Conservation (phyloP, 2,113 vertebrate species). For the Zosterops hypoxanthus region DNA sequence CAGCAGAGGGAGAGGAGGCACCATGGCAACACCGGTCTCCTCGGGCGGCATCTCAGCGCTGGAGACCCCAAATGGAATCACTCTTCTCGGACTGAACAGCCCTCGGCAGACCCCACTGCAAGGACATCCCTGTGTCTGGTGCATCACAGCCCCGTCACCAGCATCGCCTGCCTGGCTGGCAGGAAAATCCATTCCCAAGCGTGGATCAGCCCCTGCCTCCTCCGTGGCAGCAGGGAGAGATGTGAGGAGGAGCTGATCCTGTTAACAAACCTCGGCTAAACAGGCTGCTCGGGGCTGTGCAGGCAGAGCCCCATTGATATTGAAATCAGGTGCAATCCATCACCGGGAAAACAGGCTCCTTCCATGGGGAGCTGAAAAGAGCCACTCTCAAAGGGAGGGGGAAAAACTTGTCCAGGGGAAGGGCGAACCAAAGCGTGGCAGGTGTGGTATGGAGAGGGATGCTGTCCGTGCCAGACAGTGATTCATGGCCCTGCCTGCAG, state of each 20-base stretch:
- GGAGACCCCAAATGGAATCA: constrained; percentile 15
- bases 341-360: constrained; percentile 69
- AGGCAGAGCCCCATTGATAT: constrained; percentile 78
- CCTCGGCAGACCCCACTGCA: neutral
- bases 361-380: constrained; percentile 77
- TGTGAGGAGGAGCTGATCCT: constrained; percentile 59
- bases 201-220: neutral
- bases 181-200: neutral
- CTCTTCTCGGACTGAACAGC: neutral
- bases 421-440: constrained; percentile 76
- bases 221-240: neutral
- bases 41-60: neutral
- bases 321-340: constrained; percentile 84
- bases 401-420: constrained; percentile 74
- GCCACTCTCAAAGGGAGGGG: constrained; percentile 55
- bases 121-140: neutral
- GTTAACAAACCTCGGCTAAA: constrained; percentile 77
- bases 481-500: neutral
- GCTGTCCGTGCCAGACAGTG: neutral
- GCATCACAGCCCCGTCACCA: neutral
- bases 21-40: constrained; percentile 60
- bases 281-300: constrained; percentile 19
- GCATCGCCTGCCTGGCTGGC: neutral
- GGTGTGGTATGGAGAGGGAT: constrained; percentile 79
- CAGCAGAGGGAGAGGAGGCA: neutral